These are phyloP conservation scores for Lomographa bimaculata DNA, from an alignment of 2,888 invertebrate species.

Conservation along the genomic window DNA sequence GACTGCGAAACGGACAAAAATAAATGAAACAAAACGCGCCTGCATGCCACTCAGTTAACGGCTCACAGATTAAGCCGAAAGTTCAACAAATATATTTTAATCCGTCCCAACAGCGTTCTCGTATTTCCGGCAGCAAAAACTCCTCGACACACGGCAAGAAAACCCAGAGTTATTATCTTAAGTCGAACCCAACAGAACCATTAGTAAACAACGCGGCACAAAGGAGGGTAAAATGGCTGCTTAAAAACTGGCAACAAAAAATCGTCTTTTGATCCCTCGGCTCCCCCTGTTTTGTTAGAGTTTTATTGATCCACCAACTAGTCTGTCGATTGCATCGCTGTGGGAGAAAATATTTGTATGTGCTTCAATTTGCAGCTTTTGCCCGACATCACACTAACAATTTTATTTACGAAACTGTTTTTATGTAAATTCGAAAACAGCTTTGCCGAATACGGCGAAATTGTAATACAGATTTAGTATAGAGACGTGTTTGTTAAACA, in stretches of 20 bases:
- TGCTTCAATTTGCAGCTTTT: too few relatives aligned
- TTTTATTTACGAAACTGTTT: too few relatives aligned
- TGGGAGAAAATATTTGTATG: slow-evolving; percentile 25
- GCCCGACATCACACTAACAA: too few relatives aligned
- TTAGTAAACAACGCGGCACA: slow-evolving; percentile 83
- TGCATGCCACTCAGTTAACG: slow-evolving; percentile 33
- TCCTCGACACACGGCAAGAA: slow-evolving; percentile 78
- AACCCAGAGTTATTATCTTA: slow-evolving; percentile 80
- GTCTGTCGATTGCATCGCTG: slow-evolving; percentile 25
- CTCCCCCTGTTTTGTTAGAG: slow-evolving; percentile 74
- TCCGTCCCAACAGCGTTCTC: slow-evolving; percentile 71
- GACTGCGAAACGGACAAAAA: slow-evolving; percentile 58
- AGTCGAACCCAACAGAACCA: slow-evolving; percentile 82
- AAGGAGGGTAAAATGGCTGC: slow-evolving; percentile 79
- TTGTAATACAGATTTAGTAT: too few relatives aligned
- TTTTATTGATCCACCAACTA: slow-evolving; percentile 75
- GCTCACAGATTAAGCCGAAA: slow-evolving; percentile 71
- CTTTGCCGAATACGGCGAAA: too few relatives aligned
- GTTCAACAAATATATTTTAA: slow-evolving; percentile 81
- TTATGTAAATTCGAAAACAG: too few relatives aligned
- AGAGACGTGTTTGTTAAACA: too few relatives aligned
- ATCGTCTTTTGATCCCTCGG: slow-evolving; percentile 75
- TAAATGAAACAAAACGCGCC: slow-evolving; percentile 48
- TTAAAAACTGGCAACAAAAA: slow-evolving; percentile 79
- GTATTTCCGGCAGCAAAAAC: slow-evolving; percentile 80